Conservation (phyloP, 2,888 invertebrate species). For the Monochamus alternatus region DNA sequence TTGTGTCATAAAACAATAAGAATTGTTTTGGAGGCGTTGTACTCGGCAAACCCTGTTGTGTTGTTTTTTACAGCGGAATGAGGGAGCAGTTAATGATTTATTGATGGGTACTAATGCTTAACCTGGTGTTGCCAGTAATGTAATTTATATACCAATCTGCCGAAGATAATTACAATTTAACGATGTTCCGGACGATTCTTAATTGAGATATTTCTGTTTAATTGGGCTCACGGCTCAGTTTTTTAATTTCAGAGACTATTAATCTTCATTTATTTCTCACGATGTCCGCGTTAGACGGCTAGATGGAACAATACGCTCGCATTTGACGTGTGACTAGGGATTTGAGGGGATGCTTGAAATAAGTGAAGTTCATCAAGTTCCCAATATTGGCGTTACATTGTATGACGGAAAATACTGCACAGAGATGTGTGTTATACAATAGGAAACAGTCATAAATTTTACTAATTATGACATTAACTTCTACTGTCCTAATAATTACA, state of each 20-base stretch:
- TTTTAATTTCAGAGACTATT: conserved; percentile 7
- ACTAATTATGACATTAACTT: too few species aligned
- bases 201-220: conserved; percentile 13
- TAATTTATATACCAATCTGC: conserved; percentile 11
- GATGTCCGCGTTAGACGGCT: neutral
- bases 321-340: too few species aligned
- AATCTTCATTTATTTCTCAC: conserved; percentile 7
- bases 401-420: too few species aligned
- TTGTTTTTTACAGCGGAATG: neutral
- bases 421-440: too few species aligned
- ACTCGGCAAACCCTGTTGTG: neutral
- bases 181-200: conserved; percentile 8
- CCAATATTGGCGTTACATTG: too few species aligned
- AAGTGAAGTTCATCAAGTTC: too few species aligned
- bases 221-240: neutral
- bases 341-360: too few species aligned
- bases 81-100: conserved; percentile 8
- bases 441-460: too few species aligned
- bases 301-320: too few species aligned
- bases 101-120: neutral
- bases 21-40: neutral
- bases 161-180: conserved; percentile 12
- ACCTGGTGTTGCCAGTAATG: conserved; percentile 4
- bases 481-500: too few species aligned
- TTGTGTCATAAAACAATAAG: too few species aligned